These are phyloP conservation scores for Pararge aegeria DNA, from an alignment of 1,140 invertebrate genomes.

Conservation along the genomic window DNA sequence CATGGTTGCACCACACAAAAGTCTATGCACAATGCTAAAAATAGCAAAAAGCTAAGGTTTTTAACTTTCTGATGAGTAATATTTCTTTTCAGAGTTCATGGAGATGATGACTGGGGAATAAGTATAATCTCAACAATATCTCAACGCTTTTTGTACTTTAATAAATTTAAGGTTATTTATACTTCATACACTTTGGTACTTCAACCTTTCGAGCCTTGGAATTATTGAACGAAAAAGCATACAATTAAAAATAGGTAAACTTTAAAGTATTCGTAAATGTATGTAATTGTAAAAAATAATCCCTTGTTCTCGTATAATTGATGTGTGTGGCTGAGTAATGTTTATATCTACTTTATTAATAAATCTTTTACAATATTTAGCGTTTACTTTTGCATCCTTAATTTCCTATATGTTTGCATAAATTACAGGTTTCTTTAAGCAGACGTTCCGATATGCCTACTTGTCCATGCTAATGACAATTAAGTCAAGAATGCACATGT, in stretches of 20 bases:
- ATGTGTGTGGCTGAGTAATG: slow-evolving; percentile 72
- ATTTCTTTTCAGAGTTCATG: slow-evolving; percentile 91
- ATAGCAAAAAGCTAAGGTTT: background rate
- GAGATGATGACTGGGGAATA: slow-evolving; percentile 98
- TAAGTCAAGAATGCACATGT: too few species aligned
- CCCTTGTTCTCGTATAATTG: slow-evolving; percentile 65
- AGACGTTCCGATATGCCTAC: too few species aligned
- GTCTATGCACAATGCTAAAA: background rate
- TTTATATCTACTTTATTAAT: slow-evolving; percentile 75
- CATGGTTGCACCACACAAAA: too few species aligned
- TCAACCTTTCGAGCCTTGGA: slow-evolving; percentile 63
- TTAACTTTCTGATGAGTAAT: background rate
- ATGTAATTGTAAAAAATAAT: slow-evolving; percentile 70
- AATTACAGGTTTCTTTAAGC: background rate
- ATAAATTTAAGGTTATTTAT: slow-evolving; percentile 64
- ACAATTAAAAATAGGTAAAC: slow-evolving; percentile 33
- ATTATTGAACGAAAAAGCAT: slow-evolving; percentile 52
- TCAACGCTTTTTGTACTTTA: slow-evolving; percentile 53
- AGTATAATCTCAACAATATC: slow-evolving; percentile 58
- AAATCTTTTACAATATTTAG: slow-evolving; percentile 71
- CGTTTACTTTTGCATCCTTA: slow-evolving; percentile 25
- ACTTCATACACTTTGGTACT: slow-evolving; percentile 55
- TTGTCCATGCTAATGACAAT: too few species aligned
- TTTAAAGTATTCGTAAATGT: slow-evolving; percentile 56
- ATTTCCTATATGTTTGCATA: background rate